A percentile compares a stretch with the other conserved stretches of the same genome.
phyloP scores from a whole-genome alignment of 2,797 vertebrate species.

The Protosalanx chinensis region DNA sequence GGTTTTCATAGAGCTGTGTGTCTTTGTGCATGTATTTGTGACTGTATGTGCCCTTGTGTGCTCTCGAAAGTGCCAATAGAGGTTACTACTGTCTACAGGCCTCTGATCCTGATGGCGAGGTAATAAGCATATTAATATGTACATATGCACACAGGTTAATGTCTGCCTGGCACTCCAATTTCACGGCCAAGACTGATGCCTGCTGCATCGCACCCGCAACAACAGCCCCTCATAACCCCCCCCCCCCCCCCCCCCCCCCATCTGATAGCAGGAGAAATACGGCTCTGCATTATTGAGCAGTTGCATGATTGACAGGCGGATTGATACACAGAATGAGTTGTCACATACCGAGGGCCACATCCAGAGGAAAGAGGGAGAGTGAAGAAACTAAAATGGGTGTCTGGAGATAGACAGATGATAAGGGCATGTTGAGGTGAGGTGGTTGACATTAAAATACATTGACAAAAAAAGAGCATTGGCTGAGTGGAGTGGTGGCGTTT shows the following conservation, averaged over 20 bases:
- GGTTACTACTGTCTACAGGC: slow-evolving; percentile 12
- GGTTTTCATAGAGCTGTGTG: not conserved
- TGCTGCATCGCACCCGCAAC: slow-evolving; percentile 34
- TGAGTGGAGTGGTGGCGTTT: too few relatives aligned
- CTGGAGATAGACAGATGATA: not conserved
- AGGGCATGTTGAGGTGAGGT: not conserved
- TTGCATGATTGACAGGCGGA: slow-evolving; percentile 60
- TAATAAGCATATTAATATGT: slow-evolving; percentile 69
- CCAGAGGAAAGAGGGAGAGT: not conserved
- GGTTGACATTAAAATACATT: not conserved
- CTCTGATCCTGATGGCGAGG: slow-evolving; percentile 32
- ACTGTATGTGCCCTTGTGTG: slow-evolving; percentile 30
- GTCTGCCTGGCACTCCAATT: slow-evolving; percentile 51
- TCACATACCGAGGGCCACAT: not conserved
- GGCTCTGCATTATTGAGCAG: slow-evolving; percentile 65
- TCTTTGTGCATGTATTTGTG: too few relatives aligned
- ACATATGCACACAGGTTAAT: slow-evolving; percentile 63
- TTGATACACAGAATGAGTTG: slow-evolving; percentile 38
- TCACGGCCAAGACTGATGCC: slow-evolving; percentile 50
- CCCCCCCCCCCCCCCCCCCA: slow-evolving; percentile 45
- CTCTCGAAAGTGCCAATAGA: not conserved
- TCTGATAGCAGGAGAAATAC: slow-evolving; percentile 53
- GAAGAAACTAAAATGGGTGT: not conserved
- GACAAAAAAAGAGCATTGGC: not conserved
- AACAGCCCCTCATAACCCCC: slow-evolving; percentile 38